phyloP scores from a whole-genome alignment of 2,888 invertebrate species.

The Ophion obscuratus region DNA sequence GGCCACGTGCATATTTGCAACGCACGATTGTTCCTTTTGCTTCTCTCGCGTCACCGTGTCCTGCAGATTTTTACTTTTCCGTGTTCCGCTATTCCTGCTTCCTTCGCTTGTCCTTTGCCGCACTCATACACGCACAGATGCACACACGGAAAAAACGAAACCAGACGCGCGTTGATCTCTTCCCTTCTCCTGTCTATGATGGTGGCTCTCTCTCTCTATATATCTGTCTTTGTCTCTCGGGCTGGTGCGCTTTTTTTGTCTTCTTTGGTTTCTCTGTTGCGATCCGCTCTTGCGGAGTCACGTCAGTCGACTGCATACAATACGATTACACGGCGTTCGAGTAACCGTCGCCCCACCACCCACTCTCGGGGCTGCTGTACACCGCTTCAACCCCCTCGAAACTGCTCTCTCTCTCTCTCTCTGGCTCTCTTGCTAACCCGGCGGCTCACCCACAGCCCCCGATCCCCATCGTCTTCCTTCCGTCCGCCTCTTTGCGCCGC shows the following conservation, averaged over 20 bases:
- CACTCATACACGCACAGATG: no score
- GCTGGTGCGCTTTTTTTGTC: neutral
- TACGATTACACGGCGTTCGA: constrained; percentile 78
- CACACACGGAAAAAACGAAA: neutral
- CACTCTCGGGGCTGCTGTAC: constrained; percentile 48
- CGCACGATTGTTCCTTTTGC: constrained; percentile 58
- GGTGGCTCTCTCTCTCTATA: neutral
- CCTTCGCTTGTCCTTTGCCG: neutral
- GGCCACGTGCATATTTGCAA: constrained; percentile 74
- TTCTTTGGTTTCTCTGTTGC: constrained; percentile 55
- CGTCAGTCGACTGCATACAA: constrained; percentile 82
- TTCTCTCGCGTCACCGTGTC: neutral
- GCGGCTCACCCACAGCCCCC: constrained; percentile 27
- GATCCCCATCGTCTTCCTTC: constrained; percentile 51
- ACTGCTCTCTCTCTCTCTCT: constrained; percentile 14
- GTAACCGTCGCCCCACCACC: constrained; percentile 72
- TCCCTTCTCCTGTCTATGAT: neutral
- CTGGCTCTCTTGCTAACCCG: neutral
- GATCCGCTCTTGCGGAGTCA: constrained; percentile 78
- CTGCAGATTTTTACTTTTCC: neutral
- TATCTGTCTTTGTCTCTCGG: constrained; percentile 1
- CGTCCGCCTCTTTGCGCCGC: constrained; percentile 21
- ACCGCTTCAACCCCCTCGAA: constrained; percentile 49
- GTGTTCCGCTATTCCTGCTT: neutral
- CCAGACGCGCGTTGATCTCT: neutral